These are phyloP conservation scores for Nycticebus coucang DNA, from an alignment of 2,113 vertebrate species.

Conservation along the genomic window DNA sequence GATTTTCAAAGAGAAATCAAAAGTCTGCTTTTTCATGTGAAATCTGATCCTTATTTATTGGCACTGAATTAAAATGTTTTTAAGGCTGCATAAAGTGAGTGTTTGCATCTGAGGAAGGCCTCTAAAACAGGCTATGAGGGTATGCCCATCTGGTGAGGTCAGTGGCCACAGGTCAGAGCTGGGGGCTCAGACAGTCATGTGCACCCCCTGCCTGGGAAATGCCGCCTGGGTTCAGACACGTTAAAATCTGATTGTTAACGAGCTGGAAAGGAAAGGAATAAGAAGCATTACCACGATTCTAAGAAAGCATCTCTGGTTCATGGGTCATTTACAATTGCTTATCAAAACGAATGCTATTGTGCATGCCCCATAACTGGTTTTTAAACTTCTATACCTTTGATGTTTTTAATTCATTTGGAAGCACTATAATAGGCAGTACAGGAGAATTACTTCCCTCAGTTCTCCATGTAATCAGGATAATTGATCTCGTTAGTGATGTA, in stretches of 20 bases:
- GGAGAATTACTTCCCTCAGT: slow-evolving; percentile 66
- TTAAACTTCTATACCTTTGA: slow-evolving; percentile 24
- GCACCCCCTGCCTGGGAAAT: background rate
- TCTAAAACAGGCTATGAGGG: no score
- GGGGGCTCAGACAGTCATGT: no score
- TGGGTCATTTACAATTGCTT: slow-evolving; percentile 73
- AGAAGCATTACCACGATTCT: slow-evolving; percentile 50
- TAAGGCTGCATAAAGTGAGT: no score
- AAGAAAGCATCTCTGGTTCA: slow-evolving; percentile 60
- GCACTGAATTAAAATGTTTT: no score
- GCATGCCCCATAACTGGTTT: slow-evolving; percentile 31
- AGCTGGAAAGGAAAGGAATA: slow-evolving; percentile 64
- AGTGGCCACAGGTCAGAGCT: no score
- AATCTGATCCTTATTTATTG: no score
- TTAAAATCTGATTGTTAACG: slow-evolving; percentile 59
- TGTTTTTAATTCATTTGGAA: no score
- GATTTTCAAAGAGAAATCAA: no score
- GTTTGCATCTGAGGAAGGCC: no score
- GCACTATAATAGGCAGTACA: slow-evolving; percentile 47
- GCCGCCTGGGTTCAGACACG: background rate
- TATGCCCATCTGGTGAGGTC: no score
- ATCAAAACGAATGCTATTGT: background rate
- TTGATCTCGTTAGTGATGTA: slow-evolving; percentile 55
- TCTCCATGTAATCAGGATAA: slow-evolving; percentile 67
- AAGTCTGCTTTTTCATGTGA: no score